Conservation (phyloP, 2,888 invertebrate species). For the Leptinotarsa rubiginosa region DNA sequence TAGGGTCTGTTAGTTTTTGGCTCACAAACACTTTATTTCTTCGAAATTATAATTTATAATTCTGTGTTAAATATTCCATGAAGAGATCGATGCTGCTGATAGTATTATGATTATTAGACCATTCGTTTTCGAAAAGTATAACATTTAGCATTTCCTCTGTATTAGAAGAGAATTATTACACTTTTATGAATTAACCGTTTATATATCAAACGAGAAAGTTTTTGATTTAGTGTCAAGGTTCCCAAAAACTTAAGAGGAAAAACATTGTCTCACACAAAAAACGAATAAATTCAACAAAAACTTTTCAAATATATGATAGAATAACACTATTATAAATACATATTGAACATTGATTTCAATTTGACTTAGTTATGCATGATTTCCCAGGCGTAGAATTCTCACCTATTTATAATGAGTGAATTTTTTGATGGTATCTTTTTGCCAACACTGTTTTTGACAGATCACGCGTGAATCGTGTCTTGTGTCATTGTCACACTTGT, state of each 20-base stretch:
- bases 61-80: conserved; percentile 6
- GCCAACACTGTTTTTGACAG: no score
- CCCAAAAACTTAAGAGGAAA: not conserved
- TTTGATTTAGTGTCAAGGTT: not conserved
- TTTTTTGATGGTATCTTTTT: no score
- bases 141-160: not conserved
- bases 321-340: no score
- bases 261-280: not conserved
- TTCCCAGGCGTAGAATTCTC: no score
- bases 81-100: conserved; percentile 6
- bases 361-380: no score
- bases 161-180: not conserved
- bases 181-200: not conserved
- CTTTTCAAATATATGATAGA: no score
- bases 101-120: conserved; percentile 5
- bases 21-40: conserved; percentile 1
- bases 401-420: no score
- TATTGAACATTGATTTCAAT: no score
- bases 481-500: no score
- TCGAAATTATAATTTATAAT: not conserved
- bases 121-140: not conserved
- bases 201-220: not conserved
- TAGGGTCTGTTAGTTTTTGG: conserved; percentile 3
- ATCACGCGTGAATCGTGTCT: no score
- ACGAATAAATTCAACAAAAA: not conserved